phyloP scores from a whole-genome alignment of 2,888 invertebrate genomes.

The Habroteleia sp. region DNA sequence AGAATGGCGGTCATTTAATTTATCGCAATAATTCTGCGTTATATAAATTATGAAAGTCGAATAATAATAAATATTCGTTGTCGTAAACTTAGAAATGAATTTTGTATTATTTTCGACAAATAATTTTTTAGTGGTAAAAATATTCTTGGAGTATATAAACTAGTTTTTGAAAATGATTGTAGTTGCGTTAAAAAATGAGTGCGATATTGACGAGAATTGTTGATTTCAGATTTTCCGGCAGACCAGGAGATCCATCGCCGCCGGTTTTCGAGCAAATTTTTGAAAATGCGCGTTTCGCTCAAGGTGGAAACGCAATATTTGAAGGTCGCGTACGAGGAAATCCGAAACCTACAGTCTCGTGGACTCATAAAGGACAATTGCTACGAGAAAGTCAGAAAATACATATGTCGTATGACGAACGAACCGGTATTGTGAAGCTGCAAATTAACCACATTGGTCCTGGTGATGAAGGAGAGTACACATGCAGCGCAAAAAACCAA shows the following conservation, averaged over 20 bases:
- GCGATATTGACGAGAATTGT: no score
- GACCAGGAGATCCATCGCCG: constrained; percentile 91
- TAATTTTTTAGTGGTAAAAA: neutral
- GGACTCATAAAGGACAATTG: constrained; percentile 93
- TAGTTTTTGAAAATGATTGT: no score
- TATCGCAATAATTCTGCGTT: no score
- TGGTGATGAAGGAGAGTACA: constrained; percentile 98
- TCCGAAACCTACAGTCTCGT: constrained; percentile 94
- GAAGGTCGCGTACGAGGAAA: constrained; percentile 95
- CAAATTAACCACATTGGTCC: constrained; percentile 97
- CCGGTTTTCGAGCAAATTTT: constrained; percentile 98
- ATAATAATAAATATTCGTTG: no score
- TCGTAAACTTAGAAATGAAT: no score
- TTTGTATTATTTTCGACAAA: no score
- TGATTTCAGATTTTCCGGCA: constrained; percentile 74
- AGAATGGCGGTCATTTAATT: no score
- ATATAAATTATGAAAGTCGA: no score
- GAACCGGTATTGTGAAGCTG: constrained; percentile 93
- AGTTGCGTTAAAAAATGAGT: no score
- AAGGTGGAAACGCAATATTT: constrained; percentile 95
- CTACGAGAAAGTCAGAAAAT: constrained; percentile 92
- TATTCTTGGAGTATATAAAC: no score
- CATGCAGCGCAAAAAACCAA: constrained; percentile 96
- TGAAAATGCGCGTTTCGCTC: constrained; percentile 95
- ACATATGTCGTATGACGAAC: constrained; percentile 94